Evolutionary conservation across 2,888 invertebrate genomes (phyloP).

Genomic region (Hymenopus coronatus): DNA sequence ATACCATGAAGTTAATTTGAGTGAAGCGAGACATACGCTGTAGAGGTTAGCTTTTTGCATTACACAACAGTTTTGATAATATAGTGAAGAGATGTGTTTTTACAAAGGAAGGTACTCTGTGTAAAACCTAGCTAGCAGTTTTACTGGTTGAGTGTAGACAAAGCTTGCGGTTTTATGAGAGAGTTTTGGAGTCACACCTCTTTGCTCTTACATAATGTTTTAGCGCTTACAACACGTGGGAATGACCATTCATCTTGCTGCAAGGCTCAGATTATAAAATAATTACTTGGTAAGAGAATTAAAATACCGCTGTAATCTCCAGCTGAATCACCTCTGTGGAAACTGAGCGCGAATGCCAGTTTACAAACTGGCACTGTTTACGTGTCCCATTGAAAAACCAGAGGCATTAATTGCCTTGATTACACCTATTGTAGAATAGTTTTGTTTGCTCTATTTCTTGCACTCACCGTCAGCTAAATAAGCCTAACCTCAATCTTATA

Average conservation of each 20-base stretch:
- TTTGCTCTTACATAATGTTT: neutral
- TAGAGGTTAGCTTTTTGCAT: neutral
- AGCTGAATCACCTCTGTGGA: neutral
- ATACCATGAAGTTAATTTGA: neutral
- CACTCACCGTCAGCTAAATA: no score
- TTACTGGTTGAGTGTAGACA: neutral
- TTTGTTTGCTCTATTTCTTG: no score
- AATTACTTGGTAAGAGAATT: neutral
- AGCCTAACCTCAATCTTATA: no score
- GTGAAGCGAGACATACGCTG: neutral
- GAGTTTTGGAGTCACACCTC: neutral
- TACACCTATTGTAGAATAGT: no score
- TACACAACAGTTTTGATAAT: neutral
- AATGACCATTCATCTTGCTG: neutral
- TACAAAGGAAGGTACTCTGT: neutral
- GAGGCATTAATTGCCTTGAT: neutral
- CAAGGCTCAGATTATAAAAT: neutral
- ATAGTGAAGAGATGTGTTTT: neutral
- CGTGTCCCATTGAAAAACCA: neutral
- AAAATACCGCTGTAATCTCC: neutral
- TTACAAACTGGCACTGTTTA: neutral
- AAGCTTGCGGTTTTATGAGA: neutral
- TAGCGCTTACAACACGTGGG: neutral
- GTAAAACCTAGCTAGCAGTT: neutral
- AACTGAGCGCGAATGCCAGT: neutral